Conservation (phyloP, 2,888 invertebrate genomes). For the Hymenopus coronatus region DNA sequence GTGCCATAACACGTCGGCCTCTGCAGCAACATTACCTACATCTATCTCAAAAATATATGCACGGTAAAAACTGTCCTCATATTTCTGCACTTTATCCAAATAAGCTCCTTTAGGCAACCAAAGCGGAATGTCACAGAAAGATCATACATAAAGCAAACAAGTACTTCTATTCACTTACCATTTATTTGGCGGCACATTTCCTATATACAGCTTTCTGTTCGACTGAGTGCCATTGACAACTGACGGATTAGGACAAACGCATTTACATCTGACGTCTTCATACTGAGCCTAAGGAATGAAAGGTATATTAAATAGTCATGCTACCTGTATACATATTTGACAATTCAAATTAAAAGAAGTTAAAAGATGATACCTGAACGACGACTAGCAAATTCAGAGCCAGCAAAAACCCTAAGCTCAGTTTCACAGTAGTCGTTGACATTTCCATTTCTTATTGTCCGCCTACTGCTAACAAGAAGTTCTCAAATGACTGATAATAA, state of each 20-base stretch:
- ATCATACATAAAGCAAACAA: background rate
- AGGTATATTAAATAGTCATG: background rate
- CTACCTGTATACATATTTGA: background rate
- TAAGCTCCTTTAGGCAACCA: too few relatives aligned
- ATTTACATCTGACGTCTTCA: constrained; percentile 83
- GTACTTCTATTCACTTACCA: constrained; percentile 55
- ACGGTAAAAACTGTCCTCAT: too few relatives aligned
- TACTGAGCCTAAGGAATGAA: constrained; percentile 59
- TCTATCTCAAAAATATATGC: too few relatives aligned
- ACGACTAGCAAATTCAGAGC: background rate
- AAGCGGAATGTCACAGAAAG: too few relatives aligned
- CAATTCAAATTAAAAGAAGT: background rate
- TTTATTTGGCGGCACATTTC: constrained; percentile 75
- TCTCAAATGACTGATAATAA: too few relatives aligned
- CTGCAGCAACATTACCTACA: too few relatives aligned
- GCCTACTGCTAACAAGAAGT: too few relatives aligned
- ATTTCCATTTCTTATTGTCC: background rate
- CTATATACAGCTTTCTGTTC: constrained; percentile 70
- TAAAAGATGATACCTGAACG: background rate
- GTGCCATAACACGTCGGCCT: too few relatives aligned
- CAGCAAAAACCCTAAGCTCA: background rate
- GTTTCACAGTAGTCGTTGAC: background rate
- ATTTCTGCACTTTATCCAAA: too few relatives aligned
- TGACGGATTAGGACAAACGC: constrained; percentile 77
- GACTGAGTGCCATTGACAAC: constrained; percentile 70